These are phyloP conservation scores for Papilio glaucus DNA, from an alignment of 1,140 invertebrate species.

Conservation along the genomic window DNA sequence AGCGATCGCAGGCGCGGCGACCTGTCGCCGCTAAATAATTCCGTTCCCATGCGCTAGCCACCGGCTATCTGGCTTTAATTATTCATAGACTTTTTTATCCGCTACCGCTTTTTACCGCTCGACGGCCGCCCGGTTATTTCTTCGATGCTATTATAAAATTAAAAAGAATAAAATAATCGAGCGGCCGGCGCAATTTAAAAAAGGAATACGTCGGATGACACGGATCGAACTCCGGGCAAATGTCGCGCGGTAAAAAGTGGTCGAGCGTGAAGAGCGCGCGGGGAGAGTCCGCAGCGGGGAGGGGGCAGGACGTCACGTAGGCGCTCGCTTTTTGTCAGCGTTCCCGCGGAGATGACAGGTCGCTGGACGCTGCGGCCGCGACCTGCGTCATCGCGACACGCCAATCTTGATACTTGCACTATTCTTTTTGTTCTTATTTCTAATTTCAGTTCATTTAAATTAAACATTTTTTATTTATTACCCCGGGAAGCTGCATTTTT, in stretches of 20 bases:
- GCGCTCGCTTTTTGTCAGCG: constrained; percentile 82
- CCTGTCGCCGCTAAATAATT: constrained; percentile 77
- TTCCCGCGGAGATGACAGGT: constrained; percentile 82
- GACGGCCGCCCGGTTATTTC: constrained; percentile 62
- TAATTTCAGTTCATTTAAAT: constrained; percentile 23
- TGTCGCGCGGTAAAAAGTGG: constrained; percentile 82
- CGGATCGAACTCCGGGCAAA: constrained; percentile 83
- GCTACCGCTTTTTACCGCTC: constrained; percentile 79
- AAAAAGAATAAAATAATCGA: constrained; percentile 80
- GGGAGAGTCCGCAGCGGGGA: constrained; percentile 37
- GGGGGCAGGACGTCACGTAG: constrained; percentile 80
- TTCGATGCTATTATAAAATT: constrained; percentile 77
- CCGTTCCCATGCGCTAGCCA: constrained; percentile 81
- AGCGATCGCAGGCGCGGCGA: constrained; percentile 63
- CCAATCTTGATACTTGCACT: constrained; percentile 74
- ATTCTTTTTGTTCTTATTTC: constrained; percentile 49
- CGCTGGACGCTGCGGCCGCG: constrained; percentile 74
- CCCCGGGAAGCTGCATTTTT: constrained; percentile 28
- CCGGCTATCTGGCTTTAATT: constrained; percentile 82
- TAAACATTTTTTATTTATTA: constrained; percentile 39
- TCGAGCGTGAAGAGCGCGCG: constrained; percentile 63
- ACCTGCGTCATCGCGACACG: constrained; percentile 57
- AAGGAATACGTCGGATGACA: constrained; percentile 82
- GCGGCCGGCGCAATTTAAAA: constrained; percentile 75
- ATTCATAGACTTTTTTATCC: constrained; percentile 82